Evolutionary conservation across 2,888 invertebrate genomes (phyloP), one percentile per base, ranked within the genome.

Genomic region (Eupsilia transversa): DNA sequence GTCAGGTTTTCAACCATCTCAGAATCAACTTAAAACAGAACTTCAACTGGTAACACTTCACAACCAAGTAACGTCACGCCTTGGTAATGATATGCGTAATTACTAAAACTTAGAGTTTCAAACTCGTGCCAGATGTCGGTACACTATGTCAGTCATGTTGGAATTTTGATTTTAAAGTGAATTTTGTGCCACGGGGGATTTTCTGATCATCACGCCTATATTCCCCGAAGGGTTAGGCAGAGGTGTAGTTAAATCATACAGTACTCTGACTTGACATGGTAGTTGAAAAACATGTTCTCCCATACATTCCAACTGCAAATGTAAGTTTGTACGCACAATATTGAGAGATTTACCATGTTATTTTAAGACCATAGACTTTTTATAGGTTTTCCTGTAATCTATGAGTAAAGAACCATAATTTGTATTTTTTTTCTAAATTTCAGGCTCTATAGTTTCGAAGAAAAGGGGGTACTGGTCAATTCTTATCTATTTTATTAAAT

Each of bases 71-170:
- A 69, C 61, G 65, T 49, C 69, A 77, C 35, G 76, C 60, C 67
- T 59, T 17, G 0, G 35, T 85, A 87, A 83, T 79, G 73, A 79
- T 86, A 87, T 85, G 87, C 83, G 65, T 77, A 83, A 86, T 87
- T 80, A 74, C 57, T 74, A 14, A 65, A 79, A 81, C 64, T 81
- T 41, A 20, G 61, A 86, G 67, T 79, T 79, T 38, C 14, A n/a
- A 61, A 83, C 76, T 78, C 5, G 54, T n/a, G 46, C 64, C 86
- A 85, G 77, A 75, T 85, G 83, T 52, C 27, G 33, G 35, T 64
- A 64, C 33, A 69, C 41, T 65, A 72, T n/a, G n/a, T n/a, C n/a
- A n/a, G 64, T 78, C 41, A 9, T 65, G 43, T 75, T 66, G n/a
- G 23, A 63, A 14, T 65, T 82, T 54, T 43, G 41, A 61, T 77